Conservation (phyloP, 2,113 vertebrate genomes). For the Meriones unguiculatus region DNA sequence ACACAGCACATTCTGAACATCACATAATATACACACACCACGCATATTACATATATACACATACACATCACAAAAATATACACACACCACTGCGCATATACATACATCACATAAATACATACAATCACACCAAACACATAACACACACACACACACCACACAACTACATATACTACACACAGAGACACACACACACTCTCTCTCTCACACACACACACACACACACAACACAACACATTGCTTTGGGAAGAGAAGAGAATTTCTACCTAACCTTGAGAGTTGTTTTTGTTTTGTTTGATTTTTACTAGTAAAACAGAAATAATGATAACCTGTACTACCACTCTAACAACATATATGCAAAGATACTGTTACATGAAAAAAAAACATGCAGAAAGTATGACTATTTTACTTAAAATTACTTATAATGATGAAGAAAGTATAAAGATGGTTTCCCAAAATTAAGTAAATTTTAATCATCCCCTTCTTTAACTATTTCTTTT, state of each 20-base stretch:
- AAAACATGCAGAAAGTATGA: background rate
- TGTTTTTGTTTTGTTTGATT: background rate
- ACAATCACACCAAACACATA: background rate
- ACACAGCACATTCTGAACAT: background rate
- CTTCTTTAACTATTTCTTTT: background rate
- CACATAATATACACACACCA: background rate
- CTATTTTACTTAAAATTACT: background rate
- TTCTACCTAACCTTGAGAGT: background rate
- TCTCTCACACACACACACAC: background rate
- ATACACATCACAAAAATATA: background rate
- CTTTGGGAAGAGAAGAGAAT: background rate
- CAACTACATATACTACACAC: background rate
- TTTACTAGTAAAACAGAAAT: constrained; percentile 18
- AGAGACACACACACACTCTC: background rate
- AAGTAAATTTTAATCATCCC: constrained; percentile 39
- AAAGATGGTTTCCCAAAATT: background rate
- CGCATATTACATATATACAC: background rate
- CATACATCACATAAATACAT: background rate
- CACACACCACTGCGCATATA: background rate
- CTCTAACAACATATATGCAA: background rate
- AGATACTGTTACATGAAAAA: background rate
- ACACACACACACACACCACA: background rate
- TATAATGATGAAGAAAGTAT: background rate
- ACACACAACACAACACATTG: background rate
- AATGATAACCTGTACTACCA: background rate